Evolutionary conservation across 2,888 invertebrate species (phyloP).

Genomic region (Smittia aterrima): DNA sequence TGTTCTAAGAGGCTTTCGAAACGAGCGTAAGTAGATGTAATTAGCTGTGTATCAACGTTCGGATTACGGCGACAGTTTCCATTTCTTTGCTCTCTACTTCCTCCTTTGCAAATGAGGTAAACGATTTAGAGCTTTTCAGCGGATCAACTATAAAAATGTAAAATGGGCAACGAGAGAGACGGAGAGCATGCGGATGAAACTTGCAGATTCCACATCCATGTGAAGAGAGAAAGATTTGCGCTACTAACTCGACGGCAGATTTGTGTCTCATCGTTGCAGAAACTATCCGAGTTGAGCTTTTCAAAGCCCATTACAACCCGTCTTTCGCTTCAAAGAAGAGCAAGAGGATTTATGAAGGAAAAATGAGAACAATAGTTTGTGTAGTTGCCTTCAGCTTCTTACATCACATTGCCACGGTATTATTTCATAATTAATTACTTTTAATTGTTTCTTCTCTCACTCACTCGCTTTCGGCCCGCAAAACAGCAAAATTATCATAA

Average conservation of each 20-base stretch:
- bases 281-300: slow-evolving; percentile 15
- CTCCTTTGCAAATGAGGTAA: slow-evolving; percentile 3
- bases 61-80: not conserved
- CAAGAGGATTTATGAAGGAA: slow-evolving; percentile 22
- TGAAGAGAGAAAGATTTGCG: too few species aligned
- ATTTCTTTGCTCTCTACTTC: not conserved
- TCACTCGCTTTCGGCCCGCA: not conserved
- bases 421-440: slow-evolving; percentile 41
- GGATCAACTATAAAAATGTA: slow-evolving; percentile 2
- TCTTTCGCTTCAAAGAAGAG: not conserved
- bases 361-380: slow-evolving; percentile 26
- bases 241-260: not conserved
- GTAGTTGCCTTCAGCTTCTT: slow-evolving; percentile 22
- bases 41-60: slow-evolving; percentile 1
- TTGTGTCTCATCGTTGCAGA: slow-evolving; percentile 6
- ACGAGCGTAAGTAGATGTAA: slow-evolving; percentile 8
- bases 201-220: too few species aligned
- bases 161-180: too few species aligned
- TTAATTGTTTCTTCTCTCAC: slow-evolving; percentile 37
- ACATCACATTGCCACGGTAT: slow-evolving; percentile 25
- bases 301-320: not conserved
- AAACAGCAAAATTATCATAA: slow-evolving; percentile 26
- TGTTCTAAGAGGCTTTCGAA: slow-evolving; percentile 18
- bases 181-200: not conserved
- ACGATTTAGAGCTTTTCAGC: not conserved